Evolutionary conservation across 2,113 vertebrate species (phyloP).

Genomic region (Melanerpes aurifrons): DNA sequence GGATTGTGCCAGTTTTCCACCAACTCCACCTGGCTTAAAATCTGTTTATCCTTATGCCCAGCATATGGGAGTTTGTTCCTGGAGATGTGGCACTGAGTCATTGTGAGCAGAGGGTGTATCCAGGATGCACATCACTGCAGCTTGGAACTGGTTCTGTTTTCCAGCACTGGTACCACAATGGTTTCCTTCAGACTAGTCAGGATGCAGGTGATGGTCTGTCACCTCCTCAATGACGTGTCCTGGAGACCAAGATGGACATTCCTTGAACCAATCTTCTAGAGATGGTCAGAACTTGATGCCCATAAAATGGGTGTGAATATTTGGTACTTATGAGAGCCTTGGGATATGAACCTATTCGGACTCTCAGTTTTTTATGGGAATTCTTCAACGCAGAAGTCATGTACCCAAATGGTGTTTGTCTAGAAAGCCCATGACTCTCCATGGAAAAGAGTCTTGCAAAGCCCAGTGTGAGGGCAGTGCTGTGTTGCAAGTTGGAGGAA

Average conservation of each 20-base stretch:
- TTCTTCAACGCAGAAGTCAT: not conserved
- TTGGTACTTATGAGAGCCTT: not conserved
- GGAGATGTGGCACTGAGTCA: accelerated
- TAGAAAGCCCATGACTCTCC: not conserved
- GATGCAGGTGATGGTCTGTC: not conserved
- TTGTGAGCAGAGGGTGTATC: not conserved
- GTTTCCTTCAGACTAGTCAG: not conserved
- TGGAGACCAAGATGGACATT: not conserved
- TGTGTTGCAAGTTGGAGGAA: not conserved
- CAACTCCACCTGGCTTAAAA: not conserved
- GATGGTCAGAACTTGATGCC: not conserved
- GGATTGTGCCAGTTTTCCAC: not conserved
- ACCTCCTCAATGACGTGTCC: too few relatives aligned
- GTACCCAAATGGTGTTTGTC: too few relatives aligned
- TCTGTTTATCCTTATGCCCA: not conserved
- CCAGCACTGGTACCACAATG: not conserved
- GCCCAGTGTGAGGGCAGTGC: accelerated
- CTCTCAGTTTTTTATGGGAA: not conserved
- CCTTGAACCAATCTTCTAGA: not conserved
- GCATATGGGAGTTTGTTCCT: not conserved
- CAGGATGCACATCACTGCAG: not conserved
- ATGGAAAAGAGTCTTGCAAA: not conserved
- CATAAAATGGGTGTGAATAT: not conserved
- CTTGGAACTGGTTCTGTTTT: not conserved
- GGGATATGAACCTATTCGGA: not conserved